Base-by-base conservation (phyloP, 2,888 invertebrate species). In the Xylota sylvarum region DNA sequence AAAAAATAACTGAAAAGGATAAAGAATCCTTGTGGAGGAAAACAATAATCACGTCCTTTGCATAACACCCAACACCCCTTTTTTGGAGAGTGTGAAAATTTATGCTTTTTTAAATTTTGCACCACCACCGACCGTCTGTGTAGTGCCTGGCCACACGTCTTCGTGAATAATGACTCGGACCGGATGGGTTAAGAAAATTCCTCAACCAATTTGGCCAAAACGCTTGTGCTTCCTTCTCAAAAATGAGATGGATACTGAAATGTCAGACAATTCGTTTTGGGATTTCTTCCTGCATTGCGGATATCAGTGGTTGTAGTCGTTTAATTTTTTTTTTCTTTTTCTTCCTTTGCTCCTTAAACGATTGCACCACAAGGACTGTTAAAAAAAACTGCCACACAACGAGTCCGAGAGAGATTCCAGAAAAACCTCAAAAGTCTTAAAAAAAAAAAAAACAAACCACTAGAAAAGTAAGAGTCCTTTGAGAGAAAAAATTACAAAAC, bases 21-120 rank as follows among this genome's bases (percentile, higher is more conserved):
- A 73, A 62, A 48, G 64, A 74, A 74, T 80, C 79, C 64, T 74
- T 74, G 56, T 19, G 35, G 55, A 74, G 43, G 50, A 79, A 80
- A 82, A 82, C 82, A 82, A 86, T 78, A 86, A 86, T 86, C 86
- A 86, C 82, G 86, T 86, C 50, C 67, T 82, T 82, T 73, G 73
- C 86, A 69, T 82, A 82, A 69, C 82, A 58, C 7, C 40, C 55
- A 4, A 32, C 79, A 56, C 79, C 50, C 62, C 70, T 55, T 62
- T 43, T 6, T 7, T 6, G 35, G 56, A 82, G 78, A 83, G 78
- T 72, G 72, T 70, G 62, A 62, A 84, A 80, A 84, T 84, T 74
- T 84, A 84, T 84, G 74, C 27, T 82, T 82, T n/a, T 77, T 82
- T 77, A 73, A 82, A 77, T 86, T 23, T 65, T 50, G 46, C 73